These are phyloP conservation scores for Seriola rivoliana DNA, from an alignment of 2,113 vertebrate species.

Conservation along the genomic window DNA sequence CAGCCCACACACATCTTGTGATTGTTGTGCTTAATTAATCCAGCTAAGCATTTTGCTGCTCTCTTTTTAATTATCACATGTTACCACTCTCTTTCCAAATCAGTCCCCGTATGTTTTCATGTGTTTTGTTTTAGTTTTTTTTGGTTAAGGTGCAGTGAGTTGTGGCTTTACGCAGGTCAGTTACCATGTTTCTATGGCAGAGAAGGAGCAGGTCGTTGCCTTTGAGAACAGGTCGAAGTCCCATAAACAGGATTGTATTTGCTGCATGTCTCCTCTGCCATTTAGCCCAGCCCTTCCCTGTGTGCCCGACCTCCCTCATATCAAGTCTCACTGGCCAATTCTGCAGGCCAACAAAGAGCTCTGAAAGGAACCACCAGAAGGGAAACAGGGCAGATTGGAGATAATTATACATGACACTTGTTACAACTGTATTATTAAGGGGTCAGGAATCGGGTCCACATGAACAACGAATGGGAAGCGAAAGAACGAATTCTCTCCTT, in stretches of 20 bases:
- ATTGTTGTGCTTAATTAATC: slow-evolving; percentile 58
- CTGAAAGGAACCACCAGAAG: slow-evolving; percentile 53
- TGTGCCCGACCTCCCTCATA: slow-evolving; percentile 27
- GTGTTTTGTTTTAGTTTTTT: background rate
- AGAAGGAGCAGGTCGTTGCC: slow-evolving; percentile 44
- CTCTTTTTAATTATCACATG: slow-evolving; percentile 41
- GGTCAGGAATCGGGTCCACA: slow-evolving; percentile 47
- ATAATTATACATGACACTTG: slow-evolving; percentile 69
- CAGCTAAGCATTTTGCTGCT: slow-evolving; percentile 49
- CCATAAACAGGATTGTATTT: slow-evolving; percentile 18
- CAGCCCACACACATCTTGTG: slow-evolving; percentile 33
- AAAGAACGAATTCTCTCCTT: slow-evolving; percentile 35
- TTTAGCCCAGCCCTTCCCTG: slow-evolving; percentile 20
- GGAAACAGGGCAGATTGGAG: slow-evolving; percentile 54
- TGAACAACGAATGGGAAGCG: slow-evolving; percentile 23
- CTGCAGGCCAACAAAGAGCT: slow-evolving; percentile 37
- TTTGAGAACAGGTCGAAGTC: slow-evolving; percentile 42
- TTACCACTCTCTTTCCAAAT: slow-evolving; percentile 40
- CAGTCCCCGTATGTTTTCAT: background rate
- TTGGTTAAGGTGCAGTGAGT: slow-evolving; percentile 8
- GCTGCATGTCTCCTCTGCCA: slow-evolving; percentile 30
- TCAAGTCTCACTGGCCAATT: slow-evolving; percentile 36
- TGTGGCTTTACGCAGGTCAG: slow-evolving; percentile 26
- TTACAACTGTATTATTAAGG: slow-evolving; percentile 49
- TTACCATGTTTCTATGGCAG: slow-evolving; percentile 44